Conservation (phyloP, 2,797 vertebrate species). For the Pteronotus mesoamericanus region DNA sequence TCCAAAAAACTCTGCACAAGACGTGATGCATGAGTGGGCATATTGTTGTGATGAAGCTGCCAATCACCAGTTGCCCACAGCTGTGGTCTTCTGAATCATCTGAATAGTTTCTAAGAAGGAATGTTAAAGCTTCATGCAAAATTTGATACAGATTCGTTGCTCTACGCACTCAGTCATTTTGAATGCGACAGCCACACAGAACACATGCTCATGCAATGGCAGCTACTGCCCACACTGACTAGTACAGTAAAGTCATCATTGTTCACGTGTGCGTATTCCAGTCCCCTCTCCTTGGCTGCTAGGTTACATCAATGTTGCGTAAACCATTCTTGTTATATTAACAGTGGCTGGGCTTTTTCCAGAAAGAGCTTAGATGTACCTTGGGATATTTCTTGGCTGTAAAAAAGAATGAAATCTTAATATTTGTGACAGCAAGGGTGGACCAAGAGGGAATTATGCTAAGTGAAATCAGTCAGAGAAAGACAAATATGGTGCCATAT, state of each 20-base stretch:
- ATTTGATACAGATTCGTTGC: not conserved
- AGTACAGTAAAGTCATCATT: not conserved
- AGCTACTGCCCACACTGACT: not conserved
- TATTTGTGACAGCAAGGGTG: not conserved
- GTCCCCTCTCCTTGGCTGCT: not conserved
- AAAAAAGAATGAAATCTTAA: not conserved
- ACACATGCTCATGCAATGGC: not conserved
- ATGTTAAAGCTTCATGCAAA: not conserved
- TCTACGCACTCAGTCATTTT: not conserved
- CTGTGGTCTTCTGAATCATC: not conserved
- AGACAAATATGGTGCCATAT: not conserved
- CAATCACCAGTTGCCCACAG: not conserved
- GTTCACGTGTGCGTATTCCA: not conserved
- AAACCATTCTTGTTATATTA: not conserved
- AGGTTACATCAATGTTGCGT: not conserved
- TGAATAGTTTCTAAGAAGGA: not conserved
- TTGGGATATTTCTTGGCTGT: not conserved
- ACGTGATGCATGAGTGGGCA: too few relatives aligned
- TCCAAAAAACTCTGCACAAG: too few relatives aligned
- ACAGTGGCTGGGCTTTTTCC: too few relatives aligned
- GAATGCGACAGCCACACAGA: not conserved
- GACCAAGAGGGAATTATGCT: not conserved
- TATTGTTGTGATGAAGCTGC: too few relatives aligned
- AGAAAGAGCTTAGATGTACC: not conserved
- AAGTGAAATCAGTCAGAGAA: not conserved